A percentile compares a stretch with the other conserved stretches of the same genome.
These are phyloP conservation scores for Sebastes schlegelii DNA, from an alignment of 2,113 vertebrate species.

Conservation along the genomic window DNA sequence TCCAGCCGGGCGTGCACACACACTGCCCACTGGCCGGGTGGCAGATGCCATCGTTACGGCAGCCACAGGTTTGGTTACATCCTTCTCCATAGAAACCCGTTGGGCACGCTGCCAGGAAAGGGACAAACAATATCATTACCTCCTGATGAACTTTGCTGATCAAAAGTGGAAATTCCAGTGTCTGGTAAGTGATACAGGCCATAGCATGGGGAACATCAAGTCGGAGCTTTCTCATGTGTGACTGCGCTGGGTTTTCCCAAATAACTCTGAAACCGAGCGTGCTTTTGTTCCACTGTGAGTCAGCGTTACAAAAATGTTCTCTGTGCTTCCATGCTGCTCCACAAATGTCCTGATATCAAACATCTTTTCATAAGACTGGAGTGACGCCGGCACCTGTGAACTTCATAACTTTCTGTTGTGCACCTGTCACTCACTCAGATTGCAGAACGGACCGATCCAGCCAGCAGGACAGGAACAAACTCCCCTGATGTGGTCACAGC, in stretches of 20 bases:
- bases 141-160: slow-evolving; percentile 68
- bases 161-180: slow-evolving; percentile 67
- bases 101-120: slow-evolving; percentile 85
- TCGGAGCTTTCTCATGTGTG: slow-evolving; percentile 61
- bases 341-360: background rate
- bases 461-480: slow-evolving; percentile 87
- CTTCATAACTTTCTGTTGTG: background rate
- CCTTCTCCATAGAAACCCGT: slow-evolving; percentile 84
- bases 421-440: slow-evolving; percentile 82
- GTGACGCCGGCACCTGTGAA: background rate
- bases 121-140: slow-evolving; percentile 69
- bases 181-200: slow-evolving; percentile 56
- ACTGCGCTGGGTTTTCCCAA: slow-evolving; percentile 54
- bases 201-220: slow-evolving; percentile 44
- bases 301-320: slow-evolving; percentile 32
- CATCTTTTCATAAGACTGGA: background rate
- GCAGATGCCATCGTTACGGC: slow-evolving; percentile 88
- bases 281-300: slow-evolving; percentile 48
- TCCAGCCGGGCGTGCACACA: slow-evolving; percentile 89
- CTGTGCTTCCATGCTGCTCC: background rate
- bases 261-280: slow-evolving; percentile 34
- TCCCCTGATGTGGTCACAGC: slow-evolving; percentile 84
- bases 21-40: slow-evolving; percentile 87
- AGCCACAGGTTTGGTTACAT: slow-evolving; percentile 89
- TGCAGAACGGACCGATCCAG: slow-evolving; percentile 87